Percentiles rank a stretch among this genome's conserved stretches.
These are phyloP conservation scores for Pipra filicauda DNA, from an alignment of 2,113 vertebrate genomes.

Conservation along the genomic window DNA sequence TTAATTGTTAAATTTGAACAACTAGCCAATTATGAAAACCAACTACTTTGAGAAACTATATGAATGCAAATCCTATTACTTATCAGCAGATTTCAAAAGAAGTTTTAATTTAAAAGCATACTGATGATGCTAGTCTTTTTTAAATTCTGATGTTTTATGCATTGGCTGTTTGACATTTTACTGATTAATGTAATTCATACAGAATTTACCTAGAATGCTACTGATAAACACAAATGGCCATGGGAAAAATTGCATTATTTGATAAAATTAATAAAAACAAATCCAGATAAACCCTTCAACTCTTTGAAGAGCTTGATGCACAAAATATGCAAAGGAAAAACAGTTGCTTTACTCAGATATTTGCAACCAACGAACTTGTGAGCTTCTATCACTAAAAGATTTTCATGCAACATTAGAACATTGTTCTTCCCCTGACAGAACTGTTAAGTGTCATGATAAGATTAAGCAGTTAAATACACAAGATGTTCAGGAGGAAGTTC, in stretches of 20 bases:
- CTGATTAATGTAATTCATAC: neutral
- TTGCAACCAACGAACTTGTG: neutral
- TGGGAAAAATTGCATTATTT: neutral
- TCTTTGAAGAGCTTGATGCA: neutral
- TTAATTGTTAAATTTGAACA: neutral
- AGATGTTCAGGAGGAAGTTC: neutral
- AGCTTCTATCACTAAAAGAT: neutral
- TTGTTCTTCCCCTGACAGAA: neutral
- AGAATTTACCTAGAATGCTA: neutral
- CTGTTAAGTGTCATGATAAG: neutral
- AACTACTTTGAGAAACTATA: neutral
- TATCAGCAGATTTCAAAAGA: neutral
- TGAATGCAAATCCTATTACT: neutral
- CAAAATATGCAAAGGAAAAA: neutral
- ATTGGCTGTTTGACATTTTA: neutral
- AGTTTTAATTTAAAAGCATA: neutral
- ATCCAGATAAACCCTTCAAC: neutral
- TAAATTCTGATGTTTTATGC: neutral
- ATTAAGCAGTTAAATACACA: neutral
- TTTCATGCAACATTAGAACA: fast-evolving
- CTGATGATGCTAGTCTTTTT: neutral
- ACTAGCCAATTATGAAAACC: neutral
- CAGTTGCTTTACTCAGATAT: neutral
- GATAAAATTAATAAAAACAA: neutral
- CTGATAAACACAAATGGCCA: neutral